These are phyloP conservation scores for Drosophila greeni DNA, from an alignment of 2,888 invertebrate species.

Conservation along the genomic window DNA sequence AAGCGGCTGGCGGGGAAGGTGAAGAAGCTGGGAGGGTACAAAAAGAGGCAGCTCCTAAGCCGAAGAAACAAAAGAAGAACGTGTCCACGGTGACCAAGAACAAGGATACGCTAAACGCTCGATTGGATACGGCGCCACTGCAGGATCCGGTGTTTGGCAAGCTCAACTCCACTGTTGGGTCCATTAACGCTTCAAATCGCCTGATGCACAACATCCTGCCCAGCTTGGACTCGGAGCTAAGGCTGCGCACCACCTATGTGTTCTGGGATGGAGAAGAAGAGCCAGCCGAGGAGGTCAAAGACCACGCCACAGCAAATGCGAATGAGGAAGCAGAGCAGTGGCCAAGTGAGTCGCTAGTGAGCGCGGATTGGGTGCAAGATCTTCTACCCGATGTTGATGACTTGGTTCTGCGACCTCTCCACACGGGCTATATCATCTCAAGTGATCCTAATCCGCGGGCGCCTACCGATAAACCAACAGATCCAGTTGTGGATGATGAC, in stretches of 20 bases:
- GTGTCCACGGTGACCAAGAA: slow-evolving; percentile 78
- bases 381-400: slow-evolving; percentile 57
- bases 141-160: slow-evolving; percentile 83
- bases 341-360: slow-evolving; percentile 31
- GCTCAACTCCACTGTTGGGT: slow-evolving; percentile 81
- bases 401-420: slow-evolving; percentile 70
- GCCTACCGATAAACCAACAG: neutral
- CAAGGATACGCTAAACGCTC: slow-evolving; percentile 77
- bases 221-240: slow-evolving; percentile 79
- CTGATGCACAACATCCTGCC: slow-evolving; percentile 82
- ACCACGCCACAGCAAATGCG: slow-evolving; percentile 47
- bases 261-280: slow-evolving; percentile 69
- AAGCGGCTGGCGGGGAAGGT: slow-evolving; percentile 49
- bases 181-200: slow-evolving; percentile 82
- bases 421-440: slow-evolving; percentile 75
- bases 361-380: slow-evolving; percentile 59
- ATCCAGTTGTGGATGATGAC: slow-evolving; percentile 52
- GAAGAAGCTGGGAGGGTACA: slow-evolving; percentile 45
- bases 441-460: slow-evolving; percentile 74
- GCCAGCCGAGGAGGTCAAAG: slow-evolving; percentile 43
- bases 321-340: neutral
- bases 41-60: slow-evolving; percentile 53
- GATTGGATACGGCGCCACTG: slow-evolving; percentile 77
- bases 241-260: slow-evolving; percentile 70
- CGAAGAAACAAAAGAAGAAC: slow-evolving; percentile 68